Conservation (phyloP, 2,113 vertebrate species). For the Prochilodus magdalenae region DNA sequence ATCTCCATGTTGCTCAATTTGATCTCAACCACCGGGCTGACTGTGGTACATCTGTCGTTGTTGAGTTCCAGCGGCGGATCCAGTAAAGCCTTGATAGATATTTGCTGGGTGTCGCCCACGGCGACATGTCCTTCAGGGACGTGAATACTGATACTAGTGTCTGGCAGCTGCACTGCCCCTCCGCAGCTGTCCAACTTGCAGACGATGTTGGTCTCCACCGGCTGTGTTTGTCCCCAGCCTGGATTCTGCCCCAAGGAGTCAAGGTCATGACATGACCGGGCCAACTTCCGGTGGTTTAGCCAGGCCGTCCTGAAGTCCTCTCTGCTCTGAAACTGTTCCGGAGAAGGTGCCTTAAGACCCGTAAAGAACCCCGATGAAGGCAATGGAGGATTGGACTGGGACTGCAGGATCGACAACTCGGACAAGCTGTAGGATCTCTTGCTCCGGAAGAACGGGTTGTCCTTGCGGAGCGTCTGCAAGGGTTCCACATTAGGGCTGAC, state of each 20-base stretch:
- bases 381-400: constrained; percentile 79
- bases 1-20: constrained; percentile 94
- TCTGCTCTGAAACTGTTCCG: constrained; percentile 94
- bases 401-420: constrained; percentile 89
- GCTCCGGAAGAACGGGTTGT: constrained; percentile 92
- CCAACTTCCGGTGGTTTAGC: constrained; percentile 93
- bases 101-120: constrained; percentile 88
- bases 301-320: constrained; percentile 95
- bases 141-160: constrained; percentile 88
- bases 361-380: constrained; percentile 81
- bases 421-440: constrained; percentile 97
- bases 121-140: constrained; percentile 90
- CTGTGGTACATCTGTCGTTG: constrained; percentile 85
- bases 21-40: constrained; percentile 93
- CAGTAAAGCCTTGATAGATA: constrained; percentile 92
- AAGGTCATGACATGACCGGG: constrained; percentile 94
- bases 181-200: constrained; percentile 90
- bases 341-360: constrained; percentile 88
- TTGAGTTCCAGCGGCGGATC: constrained; percentile 94
- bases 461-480: constrained; percentile 72
- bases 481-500: constrained; percentile 65
- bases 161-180: constrained; percentile 91
- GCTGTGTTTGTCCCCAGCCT: constrained; percentile 98
- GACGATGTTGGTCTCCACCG: constrained; percentile 91
- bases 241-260: constrained; percentile 92